phyloP scores from a whole-genome alignment of 1,140 invertebrate genomes.

The Marisa cornuarietis region DNA sequence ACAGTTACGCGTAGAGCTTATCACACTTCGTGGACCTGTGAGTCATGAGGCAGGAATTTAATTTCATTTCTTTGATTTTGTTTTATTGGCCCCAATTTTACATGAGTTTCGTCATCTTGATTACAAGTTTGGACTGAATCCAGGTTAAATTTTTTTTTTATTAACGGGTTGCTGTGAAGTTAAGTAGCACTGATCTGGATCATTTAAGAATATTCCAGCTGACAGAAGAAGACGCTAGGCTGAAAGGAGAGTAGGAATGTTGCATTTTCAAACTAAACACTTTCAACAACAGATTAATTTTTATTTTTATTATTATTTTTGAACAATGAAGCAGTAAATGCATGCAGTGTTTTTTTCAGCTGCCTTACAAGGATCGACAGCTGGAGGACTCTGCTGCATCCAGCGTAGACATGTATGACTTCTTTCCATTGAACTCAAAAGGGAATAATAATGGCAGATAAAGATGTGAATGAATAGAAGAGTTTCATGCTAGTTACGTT shows the following conservation, averaged over 20 bases:
- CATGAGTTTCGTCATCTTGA: background rate
- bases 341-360: constrained; percentile 10
- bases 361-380: constrained; percentile 15
- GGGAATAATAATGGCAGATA: too few species aligned
- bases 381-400: constrained; percentile 9
- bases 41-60: constrained; percentile 27
- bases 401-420: constrained; percentile 3
- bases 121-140: background rate
- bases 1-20: constrained; percentile 74
- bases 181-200: background rate
- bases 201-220: too few species aligned
- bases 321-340: too few species aligned
- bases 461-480: too few species aligned
- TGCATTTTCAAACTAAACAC: too few species aligned
- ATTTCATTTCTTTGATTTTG: background rate
- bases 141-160: background rate
- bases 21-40: constrained; percentile 75
- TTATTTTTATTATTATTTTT: too few species aligned
- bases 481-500: too few species aligned
- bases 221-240: too few species aligned
- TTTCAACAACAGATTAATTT: too few species aligned
- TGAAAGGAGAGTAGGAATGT: too few species aligned
- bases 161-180: background rate
- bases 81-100: background rate
- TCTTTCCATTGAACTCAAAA: background rate